A percentile compares a stretch with the other conserved stretches of the same genome.
Conservation (phyloP, 2,888 invertebrate genomes). For the Geophilus truncorum region DNA sequence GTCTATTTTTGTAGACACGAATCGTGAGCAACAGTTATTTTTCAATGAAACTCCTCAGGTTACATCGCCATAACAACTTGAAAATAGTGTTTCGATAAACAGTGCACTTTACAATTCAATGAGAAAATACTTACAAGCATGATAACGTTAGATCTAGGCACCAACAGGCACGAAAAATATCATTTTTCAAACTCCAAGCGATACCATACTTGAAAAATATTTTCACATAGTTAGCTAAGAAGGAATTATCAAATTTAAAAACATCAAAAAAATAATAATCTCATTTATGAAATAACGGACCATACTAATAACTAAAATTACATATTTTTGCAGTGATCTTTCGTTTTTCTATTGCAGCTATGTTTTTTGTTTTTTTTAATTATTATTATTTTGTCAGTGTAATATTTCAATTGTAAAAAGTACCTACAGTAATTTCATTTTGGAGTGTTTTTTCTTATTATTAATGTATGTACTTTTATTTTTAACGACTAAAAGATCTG, state of each 20-base stretch:
- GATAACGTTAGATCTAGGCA: too few species aligned
- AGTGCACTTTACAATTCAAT: background rate
- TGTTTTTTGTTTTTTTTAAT: background rate
- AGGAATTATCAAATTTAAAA: background rate
- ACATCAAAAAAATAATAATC: background rate
- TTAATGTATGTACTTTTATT: background rate
- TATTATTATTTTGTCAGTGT: background rate
- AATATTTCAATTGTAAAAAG: background rate
- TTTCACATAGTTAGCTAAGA: background rate
- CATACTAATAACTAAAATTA: background rate
- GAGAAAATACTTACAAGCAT: background rate
- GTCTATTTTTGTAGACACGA: background rate
- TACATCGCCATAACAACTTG: background rate
- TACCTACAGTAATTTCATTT: background rate
- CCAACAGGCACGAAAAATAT: too few species aligned
- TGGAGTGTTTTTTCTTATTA: background rate
- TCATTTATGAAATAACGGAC: background rate
- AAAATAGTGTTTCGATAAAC: background rate
- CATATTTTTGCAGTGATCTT: background rate
- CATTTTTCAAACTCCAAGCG: background rate
- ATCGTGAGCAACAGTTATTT: background rate
- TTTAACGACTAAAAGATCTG: background rate
- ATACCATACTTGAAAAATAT: background rate
- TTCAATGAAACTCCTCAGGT: background rate
- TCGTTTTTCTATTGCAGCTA: background rate